phyloP scores from a whole-genome alignment of 2,888 invertebrate species.

The Drosophila histrio region DNA sequence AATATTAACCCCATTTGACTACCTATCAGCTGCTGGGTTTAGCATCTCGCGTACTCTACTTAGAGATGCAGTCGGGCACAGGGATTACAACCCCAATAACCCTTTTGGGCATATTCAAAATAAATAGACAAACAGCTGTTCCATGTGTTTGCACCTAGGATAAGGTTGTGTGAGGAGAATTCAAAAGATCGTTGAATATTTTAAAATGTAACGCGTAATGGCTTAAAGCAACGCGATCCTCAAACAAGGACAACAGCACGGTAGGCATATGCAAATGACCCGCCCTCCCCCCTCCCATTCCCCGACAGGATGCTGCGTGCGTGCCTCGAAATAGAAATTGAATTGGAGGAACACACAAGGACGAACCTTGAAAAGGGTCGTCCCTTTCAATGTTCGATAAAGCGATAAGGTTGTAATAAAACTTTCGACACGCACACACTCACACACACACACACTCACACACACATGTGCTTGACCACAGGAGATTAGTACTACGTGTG shows the following conservation, averaged over 20 bases:
- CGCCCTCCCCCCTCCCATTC: not conserved
- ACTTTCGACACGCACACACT: constrained; percentile 35
- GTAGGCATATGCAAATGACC: constrained; percentile 43
- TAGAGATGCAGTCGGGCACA: constrained; percentile 13
- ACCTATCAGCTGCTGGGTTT: constrained; percentile 10
- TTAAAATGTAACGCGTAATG: not conserved
- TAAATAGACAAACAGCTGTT: constrained; percentile 58
- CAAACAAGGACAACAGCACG: constrained; percentile 13
- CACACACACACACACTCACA: constrained; percentile 21
- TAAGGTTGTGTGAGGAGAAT: constrained; percentile 16
- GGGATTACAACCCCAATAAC: constrained; percentile 44
- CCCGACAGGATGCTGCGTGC: constrained; percentile 60
- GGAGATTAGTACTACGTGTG: constrained; percentile 48
- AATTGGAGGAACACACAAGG: constrained; percentile 9
- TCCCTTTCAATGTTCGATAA: constrained; percentile 37
- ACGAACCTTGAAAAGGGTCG: constrained; percentile 25
- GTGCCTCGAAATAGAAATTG: constrained; percentile 52
- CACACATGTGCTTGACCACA: constrained; percentile 61
- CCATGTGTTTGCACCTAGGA: constrained; percentile 27
- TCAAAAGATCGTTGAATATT: constrained; percentile 48
- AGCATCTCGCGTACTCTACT: constrained; percentile 1
- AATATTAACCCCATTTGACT: constrained; percentile 17
- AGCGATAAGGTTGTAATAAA: constrained; percentile 67
- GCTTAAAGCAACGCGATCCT: constrained; percentile 35
- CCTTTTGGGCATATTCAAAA: constrained; percentile 34